Base-by-base conservation (phyloP, 1,140 invertebrate species). In the Diabrotica undecimpunctata region DNA sequence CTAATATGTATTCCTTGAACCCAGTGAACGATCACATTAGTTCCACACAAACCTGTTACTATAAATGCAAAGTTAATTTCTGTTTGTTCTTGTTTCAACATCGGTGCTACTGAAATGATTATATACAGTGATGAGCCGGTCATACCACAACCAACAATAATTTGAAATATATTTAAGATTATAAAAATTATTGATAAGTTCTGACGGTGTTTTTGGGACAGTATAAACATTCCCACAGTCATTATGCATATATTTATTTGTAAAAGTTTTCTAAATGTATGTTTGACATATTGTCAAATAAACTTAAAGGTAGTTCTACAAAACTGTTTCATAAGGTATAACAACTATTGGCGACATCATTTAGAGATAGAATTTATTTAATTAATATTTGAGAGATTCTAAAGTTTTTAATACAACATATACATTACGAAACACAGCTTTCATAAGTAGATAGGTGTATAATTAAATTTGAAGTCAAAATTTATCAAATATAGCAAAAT, bases 61-160 rank as follows among this genome's bases (percentile, higher is more conserved):
- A 70, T 67, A 64, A 76, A 78, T 25, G 76, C 76, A 59, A 77
- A 78, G 52, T 69, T 69, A 39, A 79, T 74, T 70, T 77, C 77
- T 8, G 76, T 62, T 56, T 71, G 69, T 69, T 79, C 77, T 11
- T 74, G 67, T 50, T 74, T 72, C 11, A 78, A 65, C 37, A 72
- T 66, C 54, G 76, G 72, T 14, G 76, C 68, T 13, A 78, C 64
- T 7, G 61, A 53, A 39, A 74, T 38, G 35, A 66, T 70, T 12
- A 79, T 66, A 41, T 78, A 79, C 35, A 75, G 55, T 6, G 77
- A 75, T 10, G 63, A 65, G 10, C 55, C 64, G 36, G 70, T 72
- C 50, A 76, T 72, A 54, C 67, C 53, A 46, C 67, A 60, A 9
- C 77, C 76, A 14, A 74, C 11, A 37, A 74, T 7, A 54, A 72